These are phyloP conservation scores for Tiliqua scincoides DNA, from an alignment of 2,113 vertebrate genomes.

Conservation along the genomic window DNA sequence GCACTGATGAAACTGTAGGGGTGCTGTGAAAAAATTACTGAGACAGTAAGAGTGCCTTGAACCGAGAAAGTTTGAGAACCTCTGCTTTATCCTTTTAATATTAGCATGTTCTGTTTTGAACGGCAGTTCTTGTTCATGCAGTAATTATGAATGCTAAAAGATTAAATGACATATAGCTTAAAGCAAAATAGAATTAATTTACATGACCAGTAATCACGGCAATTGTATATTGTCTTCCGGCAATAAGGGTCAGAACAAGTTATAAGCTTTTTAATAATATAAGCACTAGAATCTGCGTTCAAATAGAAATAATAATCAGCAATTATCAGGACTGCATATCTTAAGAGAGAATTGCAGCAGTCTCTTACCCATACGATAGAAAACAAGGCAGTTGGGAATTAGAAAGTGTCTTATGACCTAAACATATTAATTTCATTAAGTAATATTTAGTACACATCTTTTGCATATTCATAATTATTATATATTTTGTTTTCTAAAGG, in stretches of 20 bases:
- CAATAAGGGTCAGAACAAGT: not conserved
- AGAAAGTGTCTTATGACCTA: not conserved
- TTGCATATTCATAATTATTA: not conserved
- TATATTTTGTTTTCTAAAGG: not conserved
- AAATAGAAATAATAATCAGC: not conserved
- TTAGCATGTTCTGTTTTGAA: conserved; percentile 6
- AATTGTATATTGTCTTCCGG: not conserved
- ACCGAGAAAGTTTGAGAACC: too few relatives aligned
- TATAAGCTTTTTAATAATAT: not conserved
- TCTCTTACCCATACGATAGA: not conserved
- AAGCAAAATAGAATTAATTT: conserved; percentile 9
- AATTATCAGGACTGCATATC: not conserved
- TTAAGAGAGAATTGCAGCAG: not conserved
- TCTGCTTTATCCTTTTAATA: not conserved
- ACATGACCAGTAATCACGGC: not conserved
- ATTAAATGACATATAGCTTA: conserved; percentile 1
- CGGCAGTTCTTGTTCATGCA: conserved; percentile 4
- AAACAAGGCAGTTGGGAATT: not conserved
- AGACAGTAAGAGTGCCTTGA: too few relatives aligned
- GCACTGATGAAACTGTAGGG: too few relatives aligned
- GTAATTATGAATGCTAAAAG: conserved; percentile 11
- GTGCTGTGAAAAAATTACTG: too few relatives aligned
- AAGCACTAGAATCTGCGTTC: not conserved
- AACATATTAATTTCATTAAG: not conserved
- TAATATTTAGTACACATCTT: not conserved